Percentiles rank a stretch among this genome's conserved stretches.
These are phyloP conservation scores for Nibea coibor DNA, from an alignment of 2,113 vertebrate species.

Conservation along the genomic window DNA sequence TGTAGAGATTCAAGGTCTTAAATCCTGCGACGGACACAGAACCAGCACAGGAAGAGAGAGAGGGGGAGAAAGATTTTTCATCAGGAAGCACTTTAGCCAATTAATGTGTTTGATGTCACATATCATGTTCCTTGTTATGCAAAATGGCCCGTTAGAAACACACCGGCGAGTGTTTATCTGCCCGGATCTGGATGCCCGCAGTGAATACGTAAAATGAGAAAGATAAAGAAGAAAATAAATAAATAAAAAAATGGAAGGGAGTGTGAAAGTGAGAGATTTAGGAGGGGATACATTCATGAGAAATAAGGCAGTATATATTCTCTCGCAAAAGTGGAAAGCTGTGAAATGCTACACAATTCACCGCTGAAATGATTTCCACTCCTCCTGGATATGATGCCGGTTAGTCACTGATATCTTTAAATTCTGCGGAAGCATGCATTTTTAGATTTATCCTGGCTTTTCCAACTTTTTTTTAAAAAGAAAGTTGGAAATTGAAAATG, in stretches of 20 bases:
- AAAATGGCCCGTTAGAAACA: slow-evolving; percentile 42
- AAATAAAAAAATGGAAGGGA: slow-evolving; percentile 17
- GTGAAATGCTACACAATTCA: slow-evolving; percentile 46
- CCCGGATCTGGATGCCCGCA: slow-evolving; percentile 16
- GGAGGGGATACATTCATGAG: slow-evolving; percentile 39
- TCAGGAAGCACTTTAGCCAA: slow-evolving; percentile 44
- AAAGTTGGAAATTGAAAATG: slow-evolving; percentile 27
- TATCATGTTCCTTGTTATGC: slow-evolving; percentile 61
- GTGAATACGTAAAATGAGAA: slow-evolving; percentile 35
- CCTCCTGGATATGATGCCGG: slow-evolving; percentile 30
- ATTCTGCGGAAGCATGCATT: slow-evolving; percentile 4
- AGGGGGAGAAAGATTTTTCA: not conserved
- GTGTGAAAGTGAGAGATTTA: slow-evolving; percentile 53
- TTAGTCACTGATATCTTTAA: slow-evolving; percentile 30
- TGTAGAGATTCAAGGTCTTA: slow-evolving; percentile 42
- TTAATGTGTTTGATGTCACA: slow-evolving; percentile 61
- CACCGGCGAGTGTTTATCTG: slow-evolving; percentile 44
- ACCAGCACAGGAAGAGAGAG: not conserved
- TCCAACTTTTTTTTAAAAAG: not conserved
- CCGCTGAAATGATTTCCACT: slow-evolving; percentile 48
- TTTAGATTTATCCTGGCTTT: slow-evolving; percentile 10
- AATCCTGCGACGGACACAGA: slow-evolving; percentile 25
- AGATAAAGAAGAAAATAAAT: slow-evolving; percentile 38
- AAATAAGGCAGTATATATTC: slow-evolving; percentile 48
- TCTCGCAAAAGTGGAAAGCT: slow-evolving; percentile 37